Base-by-base conservation (phyloP, 2,797 vertebrate species). In the Bryconaethiops microstoma region DNA sequence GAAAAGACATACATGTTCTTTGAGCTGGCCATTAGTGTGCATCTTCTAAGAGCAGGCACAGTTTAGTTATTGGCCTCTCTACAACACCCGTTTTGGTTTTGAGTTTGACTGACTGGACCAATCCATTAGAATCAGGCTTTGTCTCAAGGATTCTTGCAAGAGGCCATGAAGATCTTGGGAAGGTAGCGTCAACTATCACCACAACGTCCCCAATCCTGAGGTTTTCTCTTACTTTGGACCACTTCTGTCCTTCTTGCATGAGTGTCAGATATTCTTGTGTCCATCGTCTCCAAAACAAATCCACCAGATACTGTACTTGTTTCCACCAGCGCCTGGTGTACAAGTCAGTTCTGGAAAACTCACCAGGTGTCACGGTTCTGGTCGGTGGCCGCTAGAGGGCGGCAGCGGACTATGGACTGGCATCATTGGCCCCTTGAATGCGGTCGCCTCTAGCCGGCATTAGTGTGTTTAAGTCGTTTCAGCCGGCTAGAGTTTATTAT, bases 241-340 rank as follows among this genome's bases (percentile, higher is more conserved):
- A 81, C 35, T 63, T 81, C 55, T 76, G 79, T 13, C 29, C 16
- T 76, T 80, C 73, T 80, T 76, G 73, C 6, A 55, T 29, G 5
- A 76, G 2, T 4, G 54, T 48, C 8, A 73, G 0, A 2, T 80
- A 77, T 19, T 80, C 42, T 19, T 81, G n/a, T 23, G 45, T 48
- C 45, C 6, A 7, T 48, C 45, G 8, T 12, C 21, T 76, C 72
- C 71, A 82, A 12, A 59, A 73, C 16, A 59, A 45, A 9, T 79
- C n/a, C 0, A 21, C 72, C 65, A 85, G n/a, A n/a, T 77, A 84
- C 45, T 78, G 74, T 19, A 83, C 70, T 72, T 83, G 74, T 80
- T 59, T 83, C 62, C 57, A 80, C n/a, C 42, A 17, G 14, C 25
- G 1, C 35, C 55, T 76, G 40, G 70, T 39, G 6, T 81, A 85